Evolutionary conservation across 2,888 invertebrate genomes (phyloP).

Genomic region (Chrysolina oricalcia): DNA sequence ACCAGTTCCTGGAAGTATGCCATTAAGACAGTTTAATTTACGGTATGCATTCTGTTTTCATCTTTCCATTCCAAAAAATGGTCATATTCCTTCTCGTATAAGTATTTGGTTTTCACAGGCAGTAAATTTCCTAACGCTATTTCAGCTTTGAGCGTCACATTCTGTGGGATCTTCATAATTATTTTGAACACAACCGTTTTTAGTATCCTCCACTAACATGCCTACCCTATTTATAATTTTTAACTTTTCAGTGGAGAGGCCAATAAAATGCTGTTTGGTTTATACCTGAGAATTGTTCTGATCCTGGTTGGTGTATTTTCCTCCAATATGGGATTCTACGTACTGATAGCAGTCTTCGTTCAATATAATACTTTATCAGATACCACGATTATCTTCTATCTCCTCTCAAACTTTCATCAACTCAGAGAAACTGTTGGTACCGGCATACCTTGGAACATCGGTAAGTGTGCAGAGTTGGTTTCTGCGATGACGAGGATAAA

Average conservation of each 20-base stretch:
- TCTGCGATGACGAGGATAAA: slow-evolving; percentile 83
- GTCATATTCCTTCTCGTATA: too few relatives aligned
- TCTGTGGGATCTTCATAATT: too few relatives aligned
- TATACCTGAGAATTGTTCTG: slow-evolving; percentile 61
- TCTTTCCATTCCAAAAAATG: too few relatives aligned
- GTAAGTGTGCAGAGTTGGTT: slow-evolving; percentile 84
- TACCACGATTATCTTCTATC: slow-evolving; percentile 89
- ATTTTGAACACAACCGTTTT: too few relatives aligned
- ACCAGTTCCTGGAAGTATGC: too few relatives aligned
- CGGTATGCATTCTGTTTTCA: too few relatives aligned
- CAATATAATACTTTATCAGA: slow-evolving; percentile 81
- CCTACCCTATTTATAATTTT: neutral
- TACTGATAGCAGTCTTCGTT: slow-evolving; percentile 75
- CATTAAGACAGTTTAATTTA: too few relatives aligned
- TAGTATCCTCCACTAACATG: too few relatives aligned
- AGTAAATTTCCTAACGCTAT: too few relatives aligned
- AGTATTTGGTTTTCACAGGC: too few relatives aligned
- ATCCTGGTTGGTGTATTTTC: slow-evolving; percentile 61
- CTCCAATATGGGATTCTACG: slow-evolving; percentile 64
- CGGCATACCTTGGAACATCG: slow-evolving; percentile 89
- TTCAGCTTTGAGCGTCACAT: too few relatives aligned
- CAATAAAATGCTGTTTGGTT: slow-evolving; percentile 71
- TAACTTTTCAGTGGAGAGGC: slow-evolving; percentile 77
- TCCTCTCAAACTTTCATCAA: slow-evolving; percentile 92
- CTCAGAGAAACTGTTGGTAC: slow-evolving; percentile 90